Conservation (phyloP, 2,888 invertebrate genomes). For the Schizotus pectinicornis region DNA sequence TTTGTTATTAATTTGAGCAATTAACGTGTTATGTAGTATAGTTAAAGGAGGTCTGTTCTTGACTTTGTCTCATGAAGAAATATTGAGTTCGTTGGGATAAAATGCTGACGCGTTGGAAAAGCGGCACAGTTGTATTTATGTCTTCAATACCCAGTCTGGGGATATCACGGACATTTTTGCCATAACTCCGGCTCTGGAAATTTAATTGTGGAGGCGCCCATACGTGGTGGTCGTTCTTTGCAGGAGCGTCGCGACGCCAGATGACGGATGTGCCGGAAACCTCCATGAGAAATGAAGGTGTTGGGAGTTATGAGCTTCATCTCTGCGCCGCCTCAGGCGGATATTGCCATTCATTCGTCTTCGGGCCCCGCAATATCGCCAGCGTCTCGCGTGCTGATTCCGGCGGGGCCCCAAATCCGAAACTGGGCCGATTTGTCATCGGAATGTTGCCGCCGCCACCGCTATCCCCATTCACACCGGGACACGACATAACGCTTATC, state of each 20-base stretch:
- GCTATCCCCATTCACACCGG: slow-evolving; percentile 14
- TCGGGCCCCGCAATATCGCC: slow-evolving; percentile 51
- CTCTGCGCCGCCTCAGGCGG: slow-evolving; percentile 53
- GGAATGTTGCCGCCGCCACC: slow-evolving; percentile 15
- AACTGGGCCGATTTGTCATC: slow-evolving; percentile 52
- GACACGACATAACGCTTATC: slow-evolving; percentile 37
- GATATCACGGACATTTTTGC: no score
- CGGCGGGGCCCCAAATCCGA: slow-evolving; percentile 50
- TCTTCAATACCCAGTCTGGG: no score
- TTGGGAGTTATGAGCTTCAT: slow-evolving; percentile 56
- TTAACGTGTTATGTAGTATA: no score
- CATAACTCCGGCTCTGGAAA: no score
- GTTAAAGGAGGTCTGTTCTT: no score
- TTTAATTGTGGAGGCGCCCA: no score
- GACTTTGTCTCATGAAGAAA: no score
- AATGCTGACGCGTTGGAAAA: no score
- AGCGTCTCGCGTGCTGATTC: slow-evolving; percentile 44
- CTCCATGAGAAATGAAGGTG: slow-evolving; percentile 54
- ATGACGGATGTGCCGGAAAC: slow-evolving; percentile 47
- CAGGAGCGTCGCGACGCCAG: background rate
- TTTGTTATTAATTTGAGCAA: no score
- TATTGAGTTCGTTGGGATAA: no score
- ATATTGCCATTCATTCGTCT: slow-evolving; percentile 59
- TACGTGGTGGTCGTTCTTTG: background rate
- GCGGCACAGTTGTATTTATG: no score